Conservation (phyloP, 2,888 invertebrate species). For the Cactoblastis cactorum region DNA sequence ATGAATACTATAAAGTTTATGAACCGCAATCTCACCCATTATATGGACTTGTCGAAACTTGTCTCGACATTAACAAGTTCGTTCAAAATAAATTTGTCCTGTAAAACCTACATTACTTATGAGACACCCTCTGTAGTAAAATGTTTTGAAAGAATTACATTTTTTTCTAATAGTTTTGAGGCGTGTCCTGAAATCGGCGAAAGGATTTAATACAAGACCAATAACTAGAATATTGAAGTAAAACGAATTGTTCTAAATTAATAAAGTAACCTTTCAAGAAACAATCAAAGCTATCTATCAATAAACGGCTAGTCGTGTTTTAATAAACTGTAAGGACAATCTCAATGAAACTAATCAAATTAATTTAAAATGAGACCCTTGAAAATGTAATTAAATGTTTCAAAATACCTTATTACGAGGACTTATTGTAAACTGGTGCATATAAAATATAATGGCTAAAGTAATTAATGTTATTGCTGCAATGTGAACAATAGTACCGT, state of each 20-base stretch:
- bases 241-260: background rate
- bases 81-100: too few species aligned
- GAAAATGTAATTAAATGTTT: constrained; percentile 37
- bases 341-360: constrained; percentile 15
- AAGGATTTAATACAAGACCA: too few species aligned
- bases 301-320: background rate
- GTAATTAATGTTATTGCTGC: constrained; percentile 34
- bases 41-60: too few species aligned
- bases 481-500: constrained; percentile 18
- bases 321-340: background rate
- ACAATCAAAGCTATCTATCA: background rate
- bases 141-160: too few species aligned
- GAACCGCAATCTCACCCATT: too few species aligned
- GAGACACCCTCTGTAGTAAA: too few species aligned
- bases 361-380: constrained; percentile 27
- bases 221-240: too few species aligned
- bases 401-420: constrained; percentile 34
- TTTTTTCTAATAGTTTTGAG: too few species aligned
- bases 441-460: constrained; percentile 25
- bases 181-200: too few species aligned
- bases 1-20: too few species aligned
- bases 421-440: constrained; percentile 26
- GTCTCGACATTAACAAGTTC: too few species aligned
- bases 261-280: background rate
- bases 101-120: too few species aligned